Base-by-base conservation (phyloP, 1,140 invertebrate species). In the Lanistes nyassanus region DNA sequence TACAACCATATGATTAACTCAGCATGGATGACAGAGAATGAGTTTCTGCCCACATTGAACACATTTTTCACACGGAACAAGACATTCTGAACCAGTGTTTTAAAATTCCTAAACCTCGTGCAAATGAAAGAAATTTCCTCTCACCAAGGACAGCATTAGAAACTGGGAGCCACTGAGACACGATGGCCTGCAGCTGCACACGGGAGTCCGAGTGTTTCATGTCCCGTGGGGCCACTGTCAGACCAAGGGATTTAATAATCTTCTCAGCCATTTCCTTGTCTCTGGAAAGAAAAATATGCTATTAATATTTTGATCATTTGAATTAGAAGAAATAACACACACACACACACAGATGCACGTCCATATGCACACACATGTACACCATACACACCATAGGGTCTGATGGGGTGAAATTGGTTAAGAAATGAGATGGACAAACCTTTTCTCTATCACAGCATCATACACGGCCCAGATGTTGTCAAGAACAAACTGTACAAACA, bases 391-490 rank as follows among this genome's bases (percentile, higher is more conserved):
- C n/a, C n/a, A n/a, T n/a, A n/a, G n/a, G n/a, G n/a, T n/a, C n/a
- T n/a, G n/a, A n/a, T n/a, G n/a, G n/a, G n/a, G n/a, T n/a, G n/a
- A n/a, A n/a, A n/a, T n/a, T n/a, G n/a, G n/a, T 5, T 60, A 60
- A 26, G 9, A 47, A 31, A 21, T 19, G 21, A 51, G 4, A 11
- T 11, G 64, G 7, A 67, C 72, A 78, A 74, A 81, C 83, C 75
- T 79, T 64, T 78, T 36, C n/a, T 75, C 70, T 39, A 81, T 72
- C 3, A 89, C 81, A 42, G 86, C 94, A 71, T 98, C 95, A 88
- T 99, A 98, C 51, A 99, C 88, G 76, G 93, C 91, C 94, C 97
- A 98, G 51, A 99, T 91, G 81, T 98, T 98, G 82, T 99, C 96
- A 68, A 99, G 89, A 70, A 99, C 93, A 65, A 99, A 91, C 88